Conservation (phyloP, 23 tunicate genomes). For the Ciona savignyi region DNA sequence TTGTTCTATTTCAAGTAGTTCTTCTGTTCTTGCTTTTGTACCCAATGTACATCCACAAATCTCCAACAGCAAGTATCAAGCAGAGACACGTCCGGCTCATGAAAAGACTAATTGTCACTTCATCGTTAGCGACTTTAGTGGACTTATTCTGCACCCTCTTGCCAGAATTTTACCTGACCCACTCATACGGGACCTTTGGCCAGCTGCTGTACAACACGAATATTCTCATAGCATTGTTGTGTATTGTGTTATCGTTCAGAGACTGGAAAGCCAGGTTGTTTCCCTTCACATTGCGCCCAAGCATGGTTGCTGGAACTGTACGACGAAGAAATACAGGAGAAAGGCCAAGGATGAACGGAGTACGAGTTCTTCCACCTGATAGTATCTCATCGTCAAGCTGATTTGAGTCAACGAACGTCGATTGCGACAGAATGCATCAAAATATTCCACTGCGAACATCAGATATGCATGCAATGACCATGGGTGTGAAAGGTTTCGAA, state of each 20-base stretch:
- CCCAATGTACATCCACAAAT: background rate
- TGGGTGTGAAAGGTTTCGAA: too few relatives aligned
- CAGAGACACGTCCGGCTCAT: background rate
- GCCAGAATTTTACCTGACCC: background rate
- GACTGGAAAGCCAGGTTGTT: conserved; percentile 59
- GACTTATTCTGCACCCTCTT: background rate
- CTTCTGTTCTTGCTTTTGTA: background rate
- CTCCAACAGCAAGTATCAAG: background rate
- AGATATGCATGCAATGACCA: too few relatives aligned
- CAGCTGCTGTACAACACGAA: conserved; percentile 47
- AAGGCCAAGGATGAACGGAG: too few relatives aligned
- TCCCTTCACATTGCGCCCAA: conserved; percentile 10
- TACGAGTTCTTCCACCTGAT: too few relatives aligned
- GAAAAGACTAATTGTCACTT: background rate
- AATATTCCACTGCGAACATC: too few relatives aligned
- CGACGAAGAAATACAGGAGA: too few relatives aligned
- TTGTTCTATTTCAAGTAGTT: background rate
- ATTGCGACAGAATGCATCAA: too few relatives aligned
- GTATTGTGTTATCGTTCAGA: conserved; percentile 33
- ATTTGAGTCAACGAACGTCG: too few relatives aligned
- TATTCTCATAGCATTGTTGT: conserved; percentile 16
- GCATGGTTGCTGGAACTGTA: conserved; percentile 32
- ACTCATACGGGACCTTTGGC: conserved; percentile 24
- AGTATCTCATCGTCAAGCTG: too few relatives aligned
- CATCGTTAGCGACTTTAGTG: background rate